Evolutionary conservation across 2,888 invertebrate species (phyloP), one percentile per base, ranked within the genome.

Genomic region (Spisula subtruncata): DNA sequence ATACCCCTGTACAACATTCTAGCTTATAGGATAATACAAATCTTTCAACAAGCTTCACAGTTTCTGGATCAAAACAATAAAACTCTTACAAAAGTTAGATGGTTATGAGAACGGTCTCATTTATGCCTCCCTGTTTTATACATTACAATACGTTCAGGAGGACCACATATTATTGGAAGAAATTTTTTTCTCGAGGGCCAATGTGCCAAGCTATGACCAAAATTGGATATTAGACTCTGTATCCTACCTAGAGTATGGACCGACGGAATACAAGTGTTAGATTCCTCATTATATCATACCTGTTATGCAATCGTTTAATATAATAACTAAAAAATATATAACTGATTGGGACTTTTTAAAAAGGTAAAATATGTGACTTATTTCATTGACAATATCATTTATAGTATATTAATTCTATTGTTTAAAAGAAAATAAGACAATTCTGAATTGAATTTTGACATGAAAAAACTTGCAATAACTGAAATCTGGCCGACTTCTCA

Each of bases 111-210:
- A 75, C 35, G 35, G 35, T 75, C 29, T 35, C 32, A 75, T 32
- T 75, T 32, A 75, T 75, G 29, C 32, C 32, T 32, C 75, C 75
- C 32, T 32, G 14, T 75, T 75, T 75, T 75, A 25, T 75, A 75
- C 18, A 32, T 75, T 35, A 35, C 32, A 66, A 75, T 32, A 75
- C 75, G 8, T 41, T 41, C 41, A 41, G 41, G 41, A 75, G 35
- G 75, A 35, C 29, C 75, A 5, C 75, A 75, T 32, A 75, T 32
- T 75, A 75, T 75, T 75, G 75, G 75, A 75, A 25, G 75, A 75
- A 75, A 25, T 51, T n/a, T 75, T 75, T 75, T 75, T 75, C 75
- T 75, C 75, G 35, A 75, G 75, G 75, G 75, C 35, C 35, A 75
- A 75, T 35, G 35, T 35, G 32, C 32, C 75, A 35, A 18, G 29